Conservation (phyloP, 1,140 invertebrate species). For the Lepidurus packardi region DNA sequence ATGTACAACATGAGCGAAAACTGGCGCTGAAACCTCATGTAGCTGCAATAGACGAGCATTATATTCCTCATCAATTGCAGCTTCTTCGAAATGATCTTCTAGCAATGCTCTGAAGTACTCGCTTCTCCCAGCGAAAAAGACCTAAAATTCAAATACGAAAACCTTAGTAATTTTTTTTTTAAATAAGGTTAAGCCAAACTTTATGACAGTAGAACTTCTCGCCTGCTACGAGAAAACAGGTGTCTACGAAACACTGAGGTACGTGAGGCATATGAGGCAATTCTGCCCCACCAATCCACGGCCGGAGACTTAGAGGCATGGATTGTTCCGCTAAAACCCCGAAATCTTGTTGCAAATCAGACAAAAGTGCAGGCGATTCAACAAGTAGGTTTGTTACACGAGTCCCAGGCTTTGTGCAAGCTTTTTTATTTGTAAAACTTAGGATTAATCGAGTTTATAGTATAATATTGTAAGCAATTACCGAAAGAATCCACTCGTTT, state of each 20-base stretch:
- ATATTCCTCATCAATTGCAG: slow-evolving; percentile 36
- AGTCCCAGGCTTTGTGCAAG: slow-evolving; percentile 44
- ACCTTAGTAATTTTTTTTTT: not conserved
- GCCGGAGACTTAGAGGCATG: slow-evolving; percentile 44
- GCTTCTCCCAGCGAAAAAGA: slow-evolving; percentile 51
- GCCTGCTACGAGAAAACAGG: slow-evolving; percentile 47
- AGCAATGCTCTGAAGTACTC: slow-evolving; percentile 52
- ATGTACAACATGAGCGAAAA: slow-evolving; percentile 47
- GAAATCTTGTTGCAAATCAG: slow-evolving; percentile 45
- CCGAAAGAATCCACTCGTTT: slow-evolving; percentile 46
- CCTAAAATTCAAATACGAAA: slow-evolving; percentile 40
- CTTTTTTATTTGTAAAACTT: slow-evolving; percentile 36
- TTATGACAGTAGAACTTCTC: slow-evolving; percentile 50
- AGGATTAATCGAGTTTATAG: too few species aligned
- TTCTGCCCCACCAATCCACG: slow-evolving; percentile 40
- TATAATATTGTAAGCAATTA: slow-evolving; percentile 37
- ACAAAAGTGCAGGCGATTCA: slow-evolving; percentile 40
- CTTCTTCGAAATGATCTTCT: slow-evolving; percentile 50
- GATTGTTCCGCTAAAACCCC: slow-evolving; percentile 46
- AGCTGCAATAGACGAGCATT: slow-evolving; percentile 44
- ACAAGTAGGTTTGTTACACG: slow-evolving; percentile 44
- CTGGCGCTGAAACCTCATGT: slow-evolving; percentile 44
- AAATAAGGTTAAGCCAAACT: slow-evolving; percentile 38
- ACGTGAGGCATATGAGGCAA: slow-evolving; percentile 45
- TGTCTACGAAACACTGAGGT: slow-evolving; percentile 44